phyloP scores from a whole-genome alignment of 2,797 vertebrate genomes.

The Clarias pachynema region DNA sequence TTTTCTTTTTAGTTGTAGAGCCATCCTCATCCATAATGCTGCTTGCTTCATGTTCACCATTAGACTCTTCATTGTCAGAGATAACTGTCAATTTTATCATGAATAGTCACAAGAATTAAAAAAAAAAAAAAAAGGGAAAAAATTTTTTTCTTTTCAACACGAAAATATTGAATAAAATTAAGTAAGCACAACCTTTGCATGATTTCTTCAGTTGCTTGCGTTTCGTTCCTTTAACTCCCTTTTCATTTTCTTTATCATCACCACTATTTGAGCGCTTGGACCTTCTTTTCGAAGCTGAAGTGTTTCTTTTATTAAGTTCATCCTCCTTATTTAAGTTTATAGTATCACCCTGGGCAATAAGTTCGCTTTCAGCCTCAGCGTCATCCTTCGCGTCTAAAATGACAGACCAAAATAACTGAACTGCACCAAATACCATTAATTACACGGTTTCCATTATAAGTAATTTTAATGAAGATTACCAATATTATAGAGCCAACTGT shows the following conservation, averaged over 20 bases:
- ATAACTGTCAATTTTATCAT: conserved; percentile 16
- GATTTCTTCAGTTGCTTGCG: conserved; percentile 16
- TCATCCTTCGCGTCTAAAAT: conserved; percentile 39
- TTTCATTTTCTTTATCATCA: background rate
- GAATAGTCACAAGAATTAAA: background rate
- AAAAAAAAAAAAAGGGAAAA: too few relatives aligned
- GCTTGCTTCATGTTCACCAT: background rate
- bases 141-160: background rate
- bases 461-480: background rate
- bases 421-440: background rate
- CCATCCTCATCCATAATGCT: background rate
- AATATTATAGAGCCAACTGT: background rate
- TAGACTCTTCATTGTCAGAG: conserved; percentile 14
- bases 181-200: background rate
- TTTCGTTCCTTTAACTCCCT: background rate
- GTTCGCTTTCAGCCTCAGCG: background rate
- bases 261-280: background rate
- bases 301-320: conserved; percentile 2
- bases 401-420: background rate
- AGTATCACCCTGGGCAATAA: background rate
- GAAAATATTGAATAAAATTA: background rate
- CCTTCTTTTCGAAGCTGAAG: conserved; percentile 24
- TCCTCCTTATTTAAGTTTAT: conserved; percentile 27
- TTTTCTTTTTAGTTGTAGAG: conserved; percentile 9
- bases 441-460: too few relatives aligned